phyloP scores from a whole-genome alignment of 1,140 invertebrate genomes.

The Cydia splendana region DNA sequence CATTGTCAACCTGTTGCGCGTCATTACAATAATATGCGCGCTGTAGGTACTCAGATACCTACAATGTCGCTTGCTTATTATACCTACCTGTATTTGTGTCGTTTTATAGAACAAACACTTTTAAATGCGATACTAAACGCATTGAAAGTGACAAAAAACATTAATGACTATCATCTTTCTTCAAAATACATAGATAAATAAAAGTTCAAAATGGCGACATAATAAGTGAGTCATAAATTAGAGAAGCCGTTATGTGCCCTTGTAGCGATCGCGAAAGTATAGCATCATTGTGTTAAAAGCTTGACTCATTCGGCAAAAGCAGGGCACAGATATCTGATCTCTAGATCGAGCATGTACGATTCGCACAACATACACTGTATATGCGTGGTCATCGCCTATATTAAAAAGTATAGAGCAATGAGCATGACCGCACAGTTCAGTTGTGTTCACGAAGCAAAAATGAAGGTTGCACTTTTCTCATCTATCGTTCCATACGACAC shows the following conservation, averaged over 20 bases:
- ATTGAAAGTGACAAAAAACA: background rate
- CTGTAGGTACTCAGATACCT: too few species aligned
- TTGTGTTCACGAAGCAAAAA: too few species aligned
- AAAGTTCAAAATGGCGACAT: conserved; percentile 13
- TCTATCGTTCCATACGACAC: too few species aligned
- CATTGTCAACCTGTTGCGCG: too few species aligned
- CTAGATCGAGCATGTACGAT: background rate
- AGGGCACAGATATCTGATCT: background rate
- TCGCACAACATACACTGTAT: too few species aligned
- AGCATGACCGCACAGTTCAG: too few species aligned
- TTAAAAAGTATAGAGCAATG: too few species aligned
- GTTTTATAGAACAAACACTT: background rate
- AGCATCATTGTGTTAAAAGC: conserved; percentile 35
- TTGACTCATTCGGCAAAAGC: conserved; percentile 36
- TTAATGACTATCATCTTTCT: background rate
- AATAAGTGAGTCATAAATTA: conserved; percentile 34
- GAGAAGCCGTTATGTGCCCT: conserved; percentile 23
- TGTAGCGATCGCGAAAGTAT: conserved; percentile 14
- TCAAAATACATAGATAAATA: background rate
- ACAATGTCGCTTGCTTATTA: too few species aligned
- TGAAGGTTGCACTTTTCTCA: too few species aligned
- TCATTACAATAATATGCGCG: too few species aligned
- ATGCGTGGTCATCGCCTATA: too few species aligned
- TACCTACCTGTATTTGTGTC: too few species aligned
- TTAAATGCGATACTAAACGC: background rate